Percentiles rank a stretch among this genome's conserved stretches.
Conservation (phyloP, 1,140 invertebrate species). For the Hestina assimilis region DNA sequence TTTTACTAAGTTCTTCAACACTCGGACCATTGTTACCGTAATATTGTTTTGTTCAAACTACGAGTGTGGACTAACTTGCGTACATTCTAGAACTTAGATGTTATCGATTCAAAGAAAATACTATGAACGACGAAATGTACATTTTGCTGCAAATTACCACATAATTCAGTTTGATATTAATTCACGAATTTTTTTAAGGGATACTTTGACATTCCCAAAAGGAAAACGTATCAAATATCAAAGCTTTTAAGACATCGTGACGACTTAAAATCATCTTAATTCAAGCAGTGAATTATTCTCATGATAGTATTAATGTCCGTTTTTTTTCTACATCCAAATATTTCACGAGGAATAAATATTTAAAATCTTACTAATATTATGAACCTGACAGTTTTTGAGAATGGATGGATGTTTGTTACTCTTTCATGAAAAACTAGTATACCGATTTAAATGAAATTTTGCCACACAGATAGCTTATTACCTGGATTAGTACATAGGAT, state of each 20-base stretch:
- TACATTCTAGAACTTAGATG: neutral
- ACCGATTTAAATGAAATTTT: no score
- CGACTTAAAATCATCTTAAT: neutral
- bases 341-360: no score
- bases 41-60: constrained; percentile 19
- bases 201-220: constrained; percentile 6
- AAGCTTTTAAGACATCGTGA: constrained; percentile 19
- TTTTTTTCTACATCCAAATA: no score
- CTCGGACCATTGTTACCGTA: constrained; percentile 45
- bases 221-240: constrained; percentile 14
- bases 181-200: constrained; percentile 5
- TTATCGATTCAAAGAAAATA: neutral
- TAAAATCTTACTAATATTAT: no score
- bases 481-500: no score
- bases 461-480: no score
- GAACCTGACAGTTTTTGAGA: no score
- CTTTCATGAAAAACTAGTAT: no score
- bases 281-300: neutral
- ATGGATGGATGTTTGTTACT: no score
- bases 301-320: neutral
- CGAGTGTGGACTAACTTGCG: neutral
- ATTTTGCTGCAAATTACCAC: neutral
- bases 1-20: constrained; percentile 45
- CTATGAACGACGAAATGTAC: neutral
- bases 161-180: neutral